Base-by-base conservation (phyloP, 2,113 vertebrate genomes). In the Neofelis nebulosa region DNA sequence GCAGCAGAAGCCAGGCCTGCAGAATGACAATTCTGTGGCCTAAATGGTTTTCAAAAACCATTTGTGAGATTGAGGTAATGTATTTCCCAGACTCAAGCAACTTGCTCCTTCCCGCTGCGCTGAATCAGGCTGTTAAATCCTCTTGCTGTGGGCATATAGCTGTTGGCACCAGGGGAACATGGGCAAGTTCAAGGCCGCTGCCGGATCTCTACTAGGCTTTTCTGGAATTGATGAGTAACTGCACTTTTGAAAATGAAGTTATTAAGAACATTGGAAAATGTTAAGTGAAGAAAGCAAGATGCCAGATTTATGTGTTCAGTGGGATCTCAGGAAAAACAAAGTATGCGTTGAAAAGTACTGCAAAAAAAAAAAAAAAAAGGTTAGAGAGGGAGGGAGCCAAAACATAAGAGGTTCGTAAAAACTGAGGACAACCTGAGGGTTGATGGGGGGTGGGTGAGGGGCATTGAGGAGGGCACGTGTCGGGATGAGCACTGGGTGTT, bases 1-100 rank as follows among this genome's bases (percentile, higher is more conserved):
- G 92, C 57, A 4, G 92, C n/a, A 14, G 65, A 68, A 73, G 80
- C 88, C 1, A 1, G 48, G 66, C 31, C 79, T 80, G 63, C 76
- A 71, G 89, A 74, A 50, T 48, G 94, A 36, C 86, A 45, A 73
- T 87, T 89, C 91, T 88, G 93, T 82, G 29, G 94, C 97, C 69
- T 96, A 69, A 69, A 79, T 96, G 97, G 96, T 95, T 96, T 95
- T 98, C 92, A 86, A 74, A 97, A 96, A 48, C 95, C 96, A 89
- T 96, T 96, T 98, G 86, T 0, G 15, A 97, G 96, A 96, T 96
- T 89, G 92, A 98, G 83, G 95, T 94, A 94, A 97, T 96, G 95
- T 96, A 69, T 97, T 97, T 97, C 73, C 27, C 86, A 94, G 95
- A 85, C 65, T 45, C 63, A 11, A 69, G 94, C 97, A 94, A 61